Base-by-base conservation (phyloP, 2,797 vertebrate species). In the Gymnothorax reevesii region DNA sequence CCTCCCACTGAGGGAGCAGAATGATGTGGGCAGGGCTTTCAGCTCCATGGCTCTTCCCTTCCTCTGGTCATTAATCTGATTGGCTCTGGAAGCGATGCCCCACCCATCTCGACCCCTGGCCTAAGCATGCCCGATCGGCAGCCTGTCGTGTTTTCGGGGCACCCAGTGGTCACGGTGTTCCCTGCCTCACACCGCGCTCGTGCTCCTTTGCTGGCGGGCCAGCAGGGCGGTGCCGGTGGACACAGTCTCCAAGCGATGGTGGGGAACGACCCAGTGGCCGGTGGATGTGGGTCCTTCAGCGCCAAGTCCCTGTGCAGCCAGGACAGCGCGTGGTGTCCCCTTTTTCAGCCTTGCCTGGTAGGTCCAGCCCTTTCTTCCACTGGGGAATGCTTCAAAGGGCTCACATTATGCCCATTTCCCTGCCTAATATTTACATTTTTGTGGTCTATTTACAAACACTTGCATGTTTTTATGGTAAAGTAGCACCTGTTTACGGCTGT, bases 241-340 rank as follows among this genome's bases (percentile, higher is more conserved):
- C 94, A 95, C 88, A 95, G 96, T 0, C 94, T 97, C 57, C 96
- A 96, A 92, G 96, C 96, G 87, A 96, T 95, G 0, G 95, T 97
- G 90, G 95, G 94, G 0, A 95, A 96, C 0, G 93, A 94, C 0
- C 93, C 95, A 82, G 93, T 95, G 25, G 95, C 95, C 0, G 92
- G 95, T 0, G 94, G 95, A 0, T 88, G 96, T 89, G 96, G 95
- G 88, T 96, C 96, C 0, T 95, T 96, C 88, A 96, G 95, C 80
- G 96, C 96, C 90, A 96, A 96, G 82, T 95, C 96, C 22, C 95
- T 95, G 92, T 95, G 95, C 88, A 96, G 95, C 89, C 94, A 96
- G 0, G 95, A 96, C 89, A 95, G 96, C 75, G 93, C 95, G 94
- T 96, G 95, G 95, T 95, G 94, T 13, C 93, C 95, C 88, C 91